Base-by-base conservation (phyloP, 2,113 vertebrate species). In the Brachirus orientalis region DNA sequence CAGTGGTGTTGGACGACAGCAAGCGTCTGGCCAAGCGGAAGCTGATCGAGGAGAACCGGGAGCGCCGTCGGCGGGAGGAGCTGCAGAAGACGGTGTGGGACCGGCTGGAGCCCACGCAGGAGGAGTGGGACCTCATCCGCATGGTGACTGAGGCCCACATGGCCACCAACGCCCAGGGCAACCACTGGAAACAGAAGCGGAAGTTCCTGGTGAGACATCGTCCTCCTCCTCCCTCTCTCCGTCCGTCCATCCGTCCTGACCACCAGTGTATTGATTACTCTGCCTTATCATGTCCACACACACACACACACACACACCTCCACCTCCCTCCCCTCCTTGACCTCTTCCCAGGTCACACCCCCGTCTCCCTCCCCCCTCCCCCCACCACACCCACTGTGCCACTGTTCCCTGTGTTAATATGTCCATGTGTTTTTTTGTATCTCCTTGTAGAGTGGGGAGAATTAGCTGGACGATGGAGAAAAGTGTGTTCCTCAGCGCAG, bases 181-280 rank as follows among this genome's bases (percentile, higher is more conserved):
- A 95, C 93, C 96, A 98, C 90, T 99, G 97, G 97, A 99, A 98
- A 89, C 96, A 98, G 92, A 98, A 98, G 56, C 93, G 97, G 86
- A 99, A 98, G 93, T 98, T 99, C 93, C 92, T 98, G 96, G 98
- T 98, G 94, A 94, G 94, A 77, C 22, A 22, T 48, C 83, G 50
- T 48, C 74, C 56, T 18, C 64, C 58, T 48, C 74, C 56, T 50
- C 38, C 68, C 66, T 67, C 59, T 44, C 50, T 46, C 62, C 66
- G 56, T 51, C 37, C 67, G 65, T 69, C 58, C 48, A 45, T 51
- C 62, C 62, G 36, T 63, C 62, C 17, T 51, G 64, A 44, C 53
- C 48, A 59, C 79, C 78, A 28, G 59, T 60, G 48, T 72, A 67
- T 72, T 35, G 56, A 78, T 82, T 66, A 75, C 62, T 48, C 53